These are phyloP conservation scores for Rhodophaea formosa DNA, from an alignment of 2,888 invertebrate genomes.

Conservation along the genomic window DNA sequence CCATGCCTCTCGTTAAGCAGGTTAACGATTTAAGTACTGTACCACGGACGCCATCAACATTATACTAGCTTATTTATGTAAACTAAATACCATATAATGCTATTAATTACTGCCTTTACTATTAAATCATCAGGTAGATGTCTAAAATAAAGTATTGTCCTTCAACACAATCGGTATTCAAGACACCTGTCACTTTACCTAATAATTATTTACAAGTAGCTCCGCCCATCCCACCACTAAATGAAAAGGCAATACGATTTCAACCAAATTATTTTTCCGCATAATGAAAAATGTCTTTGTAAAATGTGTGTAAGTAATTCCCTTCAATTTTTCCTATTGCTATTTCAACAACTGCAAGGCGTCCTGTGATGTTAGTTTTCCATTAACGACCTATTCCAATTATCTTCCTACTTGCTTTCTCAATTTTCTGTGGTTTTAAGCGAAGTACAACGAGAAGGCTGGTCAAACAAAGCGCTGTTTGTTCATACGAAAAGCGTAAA, in stretches of 20 bases:
- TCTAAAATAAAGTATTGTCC: no score
- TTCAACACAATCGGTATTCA: no score
- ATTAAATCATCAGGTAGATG: no score
- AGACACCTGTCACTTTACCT: no score
- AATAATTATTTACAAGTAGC: not conserved
- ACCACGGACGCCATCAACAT: no score
- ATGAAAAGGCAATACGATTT: not conserved
- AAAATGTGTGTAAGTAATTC: not conserved
- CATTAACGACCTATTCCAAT: slow-evolving; percentile 17
- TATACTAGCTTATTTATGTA: no score
- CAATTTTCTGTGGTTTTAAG: slow-evolving; percentile 2
- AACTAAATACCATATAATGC: no score
- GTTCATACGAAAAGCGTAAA: slow-evolving; percentile 6
- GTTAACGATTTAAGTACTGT: no score
- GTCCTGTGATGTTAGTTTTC: slow-evolving; percentile 13
- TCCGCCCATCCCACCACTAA: not conserved
- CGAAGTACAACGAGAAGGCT: not conserved
- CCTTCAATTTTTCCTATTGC: not conserved
- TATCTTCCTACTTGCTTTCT: slow-evolving; percentile 4
- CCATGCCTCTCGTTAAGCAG: no score
- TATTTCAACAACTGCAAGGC: slow-evolving; percentile 1
- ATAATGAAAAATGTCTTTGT: not conserved
- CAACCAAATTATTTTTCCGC: not conserved
- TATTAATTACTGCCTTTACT: no score
- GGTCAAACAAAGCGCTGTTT: slow-evolving; percentile 7